Evolutionary conservation across 2,888 invertebrate species (phyloP).

Genomic region (Lissonota sp.): DNA sequence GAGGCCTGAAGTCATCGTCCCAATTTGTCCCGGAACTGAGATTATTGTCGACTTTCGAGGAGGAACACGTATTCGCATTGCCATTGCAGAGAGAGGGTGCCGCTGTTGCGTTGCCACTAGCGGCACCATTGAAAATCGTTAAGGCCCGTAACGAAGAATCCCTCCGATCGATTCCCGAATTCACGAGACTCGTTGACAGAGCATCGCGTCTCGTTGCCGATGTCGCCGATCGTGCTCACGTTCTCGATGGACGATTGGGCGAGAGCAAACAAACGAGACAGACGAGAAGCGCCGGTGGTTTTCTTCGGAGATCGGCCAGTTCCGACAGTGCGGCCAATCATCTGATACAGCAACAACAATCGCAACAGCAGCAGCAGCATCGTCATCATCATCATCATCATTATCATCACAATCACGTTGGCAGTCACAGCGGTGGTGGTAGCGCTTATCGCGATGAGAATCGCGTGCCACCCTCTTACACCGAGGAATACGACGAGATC

Average conservation of each 20-base stretch:
- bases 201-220: constrained; percentile 90
- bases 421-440: constrained; percentile 83
- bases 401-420: constrained; percentile 84
- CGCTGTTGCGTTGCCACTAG: constrained; percentile 92
- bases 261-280: constrained; percentile 84
- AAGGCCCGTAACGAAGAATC: constrained; percentile 93
- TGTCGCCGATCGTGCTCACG: constrained; percentile 92
- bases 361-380: constrained; percentile 76
- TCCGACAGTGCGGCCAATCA: constrained; percentile 87
- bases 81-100: constrained; percentile 92
- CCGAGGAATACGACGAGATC: constrained; percentile 97
- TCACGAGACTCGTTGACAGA: constrained; percentile 91
- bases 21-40: constrained; percentile 94
- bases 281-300: constrained; percentile 76
- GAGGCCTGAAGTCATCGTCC: constrained; percentile 92
- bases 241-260: constrained; percentile 92
- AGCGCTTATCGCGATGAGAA: constrained; percentile 85
- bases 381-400: constrained; percentile 84
- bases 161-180: constrained; percentile 87
- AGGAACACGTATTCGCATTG: constrained; percentile 93
- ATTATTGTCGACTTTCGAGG: constrained; percentile 93
- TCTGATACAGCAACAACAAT: constrained; percentile 80
- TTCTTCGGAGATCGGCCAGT: constrained; percentile 90
- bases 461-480: constrained; percentile 85
- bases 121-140: constrained; percentile 94